Evolutionary conservation across 1,140 invertebrate species (phyloP).

Genomic region (Antheraea mylitta): DNA sequence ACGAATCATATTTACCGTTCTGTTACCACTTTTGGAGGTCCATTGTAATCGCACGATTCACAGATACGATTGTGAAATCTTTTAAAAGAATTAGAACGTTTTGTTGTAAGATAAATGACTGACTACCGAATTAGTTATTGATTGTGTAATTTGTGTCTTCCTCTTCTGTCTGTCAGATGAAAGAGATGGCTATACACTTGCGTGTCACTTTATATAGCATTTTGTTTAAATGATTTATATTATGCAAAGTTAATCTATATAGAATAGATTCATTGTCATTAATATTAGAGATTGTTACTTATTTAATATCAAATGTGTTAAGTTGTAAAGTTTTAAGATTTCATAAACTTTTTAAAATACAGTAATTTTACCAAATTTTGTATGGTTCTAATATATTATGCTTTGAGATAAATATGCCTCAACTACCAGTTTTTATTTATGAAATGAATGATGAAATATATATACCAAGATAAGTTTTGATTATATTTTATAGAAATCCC

Average conservation of each 20-base stretch:
- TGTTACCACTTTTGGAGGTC: slow-evolving; percentile 20
- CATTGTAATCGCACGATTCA: slow-evolving; percentile 26
- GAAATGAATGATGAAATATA: too few species aligned
- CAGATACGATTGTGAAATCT: slow-evolving; percentile 37
- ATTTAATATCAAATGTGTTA: slow-evolving; percentile 45
- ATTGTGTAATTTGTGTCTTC: slow-evolving; percentile 7
- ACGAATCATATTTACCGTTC: slow-evolving; percentile 36
- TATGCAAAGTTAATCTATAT: neutral
- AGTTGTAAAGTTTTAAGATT: slow-evolving; percentile 26
- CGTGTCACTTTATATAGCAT: neutral
- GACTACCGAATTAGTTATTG: slow-evolving; percentile 18
- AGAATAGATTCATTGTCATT: neutral
- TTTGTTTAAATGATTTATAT: neutral
- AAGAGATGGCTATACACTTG: slow-evolving; percentile 15
- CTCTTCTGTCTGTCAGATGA: slow-evolving; percentile 14
- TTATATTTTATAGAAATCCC: too few species aligned
- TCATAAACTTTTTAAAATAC: too few species aligned
- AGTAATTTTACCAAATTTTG: too few species aligned
- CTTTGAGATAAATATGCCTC: too few species aligned
- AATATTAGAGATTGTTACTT: slow-evolving; percentile 14
- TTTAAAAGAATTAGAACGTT: slow-evolving; percentile 29
- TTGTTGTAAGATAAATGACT: slow-evolving; percentile 19
- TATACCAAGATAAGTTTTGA: too few species aligned
- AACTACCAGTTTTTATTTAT: too few species aligned
- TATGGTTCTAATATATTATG: too few species aligned